Conservation (phyloP, 2,888 invertebrate species). For the Zygogramma bicolorata region DNA sequence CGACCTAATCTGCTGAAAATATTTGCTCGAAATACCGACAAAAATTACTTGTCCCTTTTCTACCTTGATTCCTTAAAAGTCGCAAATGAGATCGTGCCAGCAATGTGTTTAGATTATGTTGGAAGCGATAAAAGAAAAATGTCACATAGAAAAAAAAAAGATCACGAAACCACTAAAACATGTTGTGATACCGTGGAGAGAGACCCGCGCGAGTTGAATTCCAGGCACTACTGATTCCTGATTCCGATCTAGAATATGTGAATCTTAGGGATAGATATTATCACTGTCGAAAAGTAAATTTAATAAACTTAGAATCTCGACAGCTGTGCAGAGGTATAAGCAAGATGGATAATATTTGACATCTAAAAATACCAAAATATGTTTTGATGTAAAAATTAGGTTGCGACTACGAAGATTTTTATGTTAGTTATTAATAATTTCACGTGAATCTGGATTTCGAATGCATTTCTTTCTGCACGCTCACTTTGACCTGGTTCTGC, state of each 20-base stretch:
- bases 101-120: constrained; percentile 37
- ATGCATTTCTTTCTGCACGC: constrained; percentile 12
- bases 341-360: constrained; percentile 64
- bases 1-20: not conserved
- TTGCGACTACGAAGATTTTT: constrained; percentile 52
- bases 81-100: constrained; percentile 13
- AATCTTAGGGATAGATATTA: constrained; percentile 52
- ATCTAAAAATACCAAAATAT: constrained; percentile 65
- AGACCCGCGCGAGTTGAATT: constrained; percentile 42
- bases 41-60: not conserved
- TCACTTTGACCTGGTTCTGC: not conserved
- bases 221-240: constrained; percentile 53
- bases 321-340: constrained; percentile 63
- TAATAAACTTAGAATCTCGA: constrained; percentile 56
- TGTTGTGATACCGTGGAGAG: constrained; percentile 30
- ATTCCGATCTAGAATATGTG: constrained; percentile 42
- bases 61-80: constrained; percentile 22
- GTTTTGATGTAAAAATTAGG: constrained; percentile 63
- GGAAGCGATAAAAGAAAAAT: constrained; percentile 36
- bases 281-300: constrained; percentile 52
- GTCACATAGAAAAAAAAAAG: constrained; percentile 37
- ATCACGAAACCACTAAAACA: constrained; percentile 35
- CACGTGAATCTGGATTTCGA: constrained; percentile 31
- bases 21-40: not conserved
- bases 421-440: constrained; percentile 52